These are phyloP conservation scores for Erpetoichthys calabaricus DNA, from an alignment of 2,797 vertebrate species.

Conservation along the genomic window DNA sequence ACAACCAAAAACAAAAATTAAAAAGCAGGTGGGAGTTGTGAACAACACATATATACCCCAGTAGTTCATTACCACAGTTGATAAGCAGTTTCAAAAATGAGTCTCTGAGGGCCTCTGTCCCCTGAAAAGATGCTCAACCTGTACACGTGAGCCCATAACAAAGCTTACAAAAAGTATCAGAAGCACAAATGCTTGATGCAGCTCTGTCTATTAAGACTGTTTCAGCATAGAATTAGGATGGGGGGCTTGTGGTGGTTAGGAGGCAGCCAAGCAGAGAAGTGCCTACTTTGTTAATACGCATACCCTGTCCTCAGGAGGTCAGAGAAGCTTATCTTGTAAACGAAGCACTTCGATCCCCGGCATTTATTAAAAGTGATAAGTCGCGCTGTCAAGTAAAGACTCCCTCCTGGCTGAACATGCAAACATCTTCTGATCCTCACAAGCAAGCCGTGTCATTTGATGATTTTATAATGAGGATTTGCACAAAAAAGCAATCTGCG, in stretches of 20 bases:
- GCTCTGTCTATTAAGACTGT: neutral
- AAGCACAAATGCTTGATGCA: neutral
- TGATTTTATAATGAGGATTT: slow-evolving; percentile 55
- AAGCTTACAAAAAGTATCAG: neutral
- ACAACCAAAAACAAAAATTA: too few species aligned
- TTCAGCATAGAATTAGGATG: too few species aligned
- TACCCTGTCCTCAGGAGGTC: slow-evolving; percentile 17
- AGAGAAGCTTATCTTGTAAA: slow-evolving; percentile 22
- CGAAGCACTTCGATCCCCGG: slow-evolving; percentile 24
- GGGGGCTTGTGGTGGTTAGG: too few species aligned
- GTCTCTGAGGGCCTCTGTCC: neutral
- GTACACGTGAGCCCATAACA: neutral
- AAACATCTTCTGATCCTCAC: slow-evolving; percentile 41
- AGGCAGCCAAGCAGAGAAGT: too few species aligned
- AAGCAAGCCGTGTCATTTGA: slow-evolving; percentile 51
- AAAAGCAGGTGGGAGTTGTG: too few species aligned
- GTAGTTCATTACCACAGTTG: too few species aligned
- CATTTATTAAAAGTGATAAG: slow-evolving; percentile 24
- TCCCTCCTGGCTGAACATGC: slow-evolving; percentile 45
- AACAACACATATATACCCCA: too few species aligned
- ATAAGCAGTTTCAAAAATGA: too few species aligned
- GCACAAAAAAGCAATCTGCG: slow-evolving; percentile 38
- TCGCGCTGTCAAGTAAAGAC: slow-evolving; percentile 26
- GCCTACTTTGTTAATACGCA: too few species aligned
- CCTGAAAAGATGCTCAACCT: neutral